phyloP scores from a whole-genome alignment of 2,888 invertebrate genomes.

The Drosophila diplacantha region DNA sequence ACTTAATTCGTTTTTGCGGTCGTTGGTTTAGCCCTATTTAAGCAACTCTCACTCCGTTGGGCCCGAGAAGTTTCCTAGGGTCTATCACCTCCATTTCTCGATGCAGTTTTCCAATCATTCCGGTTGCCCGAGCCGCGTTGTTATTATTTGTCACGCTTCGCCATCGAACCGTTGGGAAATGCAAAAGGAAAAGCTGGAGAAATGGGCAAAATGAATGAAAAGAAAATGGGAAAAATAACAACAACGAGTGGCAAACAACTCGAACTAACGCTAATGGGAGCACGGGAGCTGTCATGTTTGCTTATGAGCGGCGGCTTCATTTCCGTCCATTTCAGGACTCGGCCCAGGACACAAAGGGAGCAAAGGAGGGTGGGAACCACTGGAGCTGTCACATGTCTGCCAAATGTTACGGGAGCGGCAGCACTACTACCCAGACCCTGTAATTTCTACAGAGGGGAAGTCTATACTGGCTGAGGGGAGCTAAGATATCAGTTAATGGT shows the following conservation, averaged over 20 bases:
- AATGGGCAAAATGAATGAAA: not conserved
- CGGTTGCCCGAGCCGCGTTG: constrained; percentile 23
- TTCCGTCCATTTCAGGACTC: constrained; percentile 39
- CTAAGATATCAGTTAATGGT: too few relatives aligned
- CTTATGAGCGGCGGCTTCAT: constrained; percentile 51
- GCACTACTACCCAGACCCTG: constrained; percentile 7
- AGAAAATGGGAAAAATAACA: not conserved
- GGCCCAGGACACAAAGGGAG: constrained; percentile 14
- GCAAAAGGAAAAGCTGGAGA: constrained; percentile 23
- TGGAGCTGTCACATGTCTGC: constrained; percentile 57
- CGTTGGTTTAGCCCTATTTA: constrained; percentile 45
- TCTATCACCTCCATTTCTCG: constrained; percentile 33
- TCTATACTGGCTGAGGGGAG: not conserved
- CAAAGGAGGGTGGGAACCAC: constrained; percentile 21
- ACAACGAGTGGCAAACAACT: constrained; percentile 37
- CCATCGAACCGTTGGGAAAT: constrained; percentile 50
- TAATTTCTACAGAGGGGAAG: constrained; percentile 3
- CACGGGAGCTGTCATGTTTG: constrained; percentile 53
- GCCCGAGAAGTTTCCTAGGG: constrained; percentile 17
- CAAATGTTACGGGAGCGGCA: constrained; percentile 33
- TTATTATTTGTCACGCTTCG: constrained; percentile 67
- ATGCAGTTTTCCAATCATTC: constrained; percentile 50
- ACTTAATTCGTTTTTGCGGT: constrained; percentile 49
- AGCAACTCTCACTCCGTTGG: constrained; percentile 36
- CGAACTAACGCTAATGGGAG: constrained; percentile 60